phyloP scores from a whole-genome alignment of 2,888 invertebrate species.

The Ennomos fuscantarius region DNA sequence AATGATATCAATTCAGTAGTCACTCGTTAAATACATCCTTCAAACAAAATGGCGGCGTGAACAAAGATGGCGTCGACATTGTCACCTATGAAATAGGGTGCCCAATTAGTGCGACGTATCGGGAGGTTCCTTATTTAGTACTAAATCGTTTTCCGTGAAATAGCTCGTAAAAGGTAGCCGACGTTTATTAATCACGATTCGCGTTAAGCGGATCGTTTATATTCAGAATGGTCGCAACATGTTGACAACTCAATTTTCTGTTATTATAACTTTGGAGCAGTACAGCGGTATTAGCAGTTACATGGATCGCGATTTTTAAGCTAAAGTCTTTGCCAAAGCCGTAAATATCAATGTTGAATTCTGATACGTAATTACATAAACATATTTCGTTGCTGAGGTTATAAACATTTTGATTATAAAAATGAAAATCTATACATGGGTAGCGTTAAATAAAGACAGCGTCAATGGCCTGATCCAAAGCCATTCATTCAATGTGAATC shows the following conservation, averaged over 20 bases:
- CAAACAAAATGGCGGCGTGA: slow-evolving; percentile 26
- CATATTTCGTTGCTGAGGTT: too few species aligned
- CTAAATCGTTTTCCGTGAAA: slow-evolving; percentile 59
- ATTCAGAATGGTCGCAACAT: slow-evolving; percentile 61
- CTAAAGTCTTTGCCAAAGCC: neutral
- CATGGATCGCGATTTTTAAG: slow-evolving; percentile 29
- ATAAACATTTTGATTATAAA: too few species aligned
- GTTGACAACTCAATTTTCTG: slow-evolving; percentile 77
- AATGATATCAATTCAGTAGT: slow-evolving; percentile 28
- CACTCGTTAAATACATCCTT: slow-evolving; percentile 18
- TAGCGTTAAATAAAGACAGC: too few species aligned
- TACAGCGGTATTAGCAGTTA: slow-evolving; percentile 30
- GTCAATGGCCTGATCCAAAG: too few species aligned
- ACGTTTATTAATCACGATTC: slow-evolving; percentile 66
- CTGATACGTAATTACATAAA: too few species aligned
- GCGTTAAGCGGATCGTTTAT: slow-evolving; percentile 72
- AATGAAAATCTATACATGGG: too few species aligned
- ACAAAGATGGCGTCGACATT: slow-evolving; percentile 37
- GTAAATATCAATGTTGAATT: neutral
- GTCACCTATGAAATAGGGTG: slow-evolving; percentile 47
- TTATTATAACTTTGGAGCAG: slow-evolving; percentile 49
- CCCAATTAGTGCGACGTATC: slow-evolving; percentile 56
- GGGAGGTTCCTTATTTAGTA: slow-evolving; percentile 54
- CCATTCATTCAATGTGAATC: too few species aligned
- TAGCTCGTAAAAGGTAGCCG: slow-evolving; percentile 64